phyloP scores from a whole-genome alignment of 2,113 vertebrate species.

The Hydrolagus affinis region DNA sequence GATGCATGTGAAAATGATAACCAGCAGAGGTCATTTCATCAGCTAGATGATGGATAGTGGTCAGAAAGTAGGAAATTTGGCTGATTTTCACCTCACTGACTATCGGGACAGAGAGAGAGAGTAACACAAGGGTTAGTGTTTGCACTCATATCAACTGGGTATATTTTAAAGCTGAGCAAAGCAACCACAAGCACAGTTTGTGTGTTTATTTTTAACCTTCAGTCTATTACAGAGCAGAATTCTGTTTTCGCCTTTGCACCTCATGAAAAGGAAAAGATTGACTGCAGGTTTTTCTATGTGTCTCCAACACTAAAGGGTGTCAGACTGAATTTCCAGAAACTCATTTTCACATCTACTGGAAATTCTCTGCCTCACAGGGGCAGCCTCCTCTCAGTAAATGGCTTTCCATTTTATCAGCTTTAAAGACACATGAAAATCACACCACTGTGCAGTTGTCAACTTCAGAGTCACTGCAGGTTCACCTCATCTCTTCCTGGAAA shows the following conservation, averaged over 20 bases:
- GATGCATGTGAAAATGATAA: neutral
- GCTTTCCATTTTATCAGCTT: neutral
- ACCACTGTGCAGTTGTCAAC: neutral
- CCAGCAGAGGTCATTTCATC: slow-evolving; percentile 20
- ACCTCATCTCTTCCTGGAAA: too few relatives aligned
- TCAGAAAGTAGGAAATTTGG: too few relatives aligned
- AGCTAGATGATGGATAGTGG: neutral
- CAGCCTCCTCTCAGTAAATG: neutral
- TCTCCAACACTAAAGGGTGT: neutral
- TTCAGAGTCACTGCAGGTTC: too few relatives aligned
- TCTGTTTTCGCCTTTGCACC: neutral
- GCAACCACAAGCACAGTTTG: neutral
- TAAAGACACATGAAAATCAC: neutral
- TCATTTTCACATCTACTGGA: too few relatives aligned
- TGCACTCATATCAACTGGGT: too few relatives aligned
- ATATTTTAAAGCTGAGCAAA: neutral
- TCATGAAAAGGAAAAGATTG: neutral
- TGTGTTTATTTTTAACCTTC: neutral
- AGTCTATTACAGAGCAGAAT: neutral
- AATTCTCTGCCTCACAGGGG: neutral
- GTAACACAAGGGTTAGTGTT: too few relatives aligned
- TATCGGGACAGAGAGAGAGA: too few relatives aligned
- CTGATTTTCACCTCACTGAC: too few relatives aligned
- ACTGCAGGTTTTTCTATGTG: neutral
- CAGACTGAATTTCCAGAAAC: neutral